These are phyloP conservation scores for Corythoichthys haematopterus DNA, from an alignment of 2,113 vertebrate species.

Conservation along the genomic window DNA sequence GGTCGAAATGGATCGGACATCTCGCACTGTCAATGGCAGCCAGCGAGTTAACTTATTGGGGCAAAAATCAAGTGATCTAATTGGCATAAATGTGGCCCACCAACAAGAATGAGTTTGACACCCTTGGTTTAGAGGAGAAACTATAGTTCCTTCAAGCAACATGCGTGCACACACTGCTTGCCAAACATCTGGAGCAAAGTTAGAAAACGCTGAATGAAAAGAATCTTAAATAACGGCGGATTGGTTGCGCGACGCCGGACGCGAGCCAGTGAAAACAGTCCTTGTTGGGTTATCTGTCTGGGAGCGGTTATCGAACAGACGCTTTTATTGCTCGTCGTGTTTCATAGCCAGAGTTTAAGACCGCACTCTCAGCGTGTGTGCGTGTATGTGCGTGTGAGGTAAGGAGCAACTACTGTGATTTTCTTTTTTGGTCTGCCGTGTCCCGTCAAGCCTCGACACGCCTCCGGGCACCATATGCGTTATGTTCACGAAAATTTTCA, in stretches of 20 bases:
- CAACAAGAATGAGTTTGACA: too few relatives aligned
- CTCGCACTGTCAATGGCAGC: too few relatives aligned
- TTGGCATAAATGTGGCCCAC: too few relatives aligned
- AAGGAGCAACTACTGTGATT: not conserved
- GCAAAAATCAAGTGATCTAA: too few relatives aligned
- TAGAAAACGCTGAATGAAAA: slow-evolving; percentile 68
- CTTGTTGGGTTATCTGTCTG: slow-evolving; percentile 61
- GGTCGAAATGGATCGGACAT: too few relatives aligned
- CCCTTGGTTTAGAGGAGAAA: slow-evolving; percentile 19
- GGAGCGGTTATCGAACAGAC: slow-evolving; percentile 51
- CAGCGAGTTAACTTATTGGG: too few relatives aligned
- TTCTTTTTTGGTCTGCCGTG: slow-evolving; percentile 2
- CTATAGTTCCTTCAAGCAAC: slow-evolving; percentile 29
- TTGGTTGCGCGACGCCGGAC: slow-evolving; percentile 52
- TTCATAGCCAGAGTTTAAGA: slow-evolving; percentile 34
- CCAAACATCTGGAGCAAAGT: slow-evolving; percentile 72
- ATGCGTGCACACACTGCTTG: slow-evolving; percentile 37
- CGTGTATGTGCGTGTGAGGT: slow-evolving; percentile 10
- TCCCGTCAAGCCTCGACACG: slow-evolving; percentile 31
- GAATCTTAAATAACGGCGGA: slow-evolving; percentile 67
- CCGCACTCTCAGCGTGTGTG: slow-evolving; percentile 28
- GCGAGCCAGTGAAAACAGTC: slow-evolving; percentile 64
- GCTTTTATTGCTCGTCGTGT: slow-evolving; percentile 47
- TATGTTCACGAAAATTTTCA: slow-evolving; percentile 56
- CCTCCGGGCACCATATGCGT: slow-evolving; percentile 36